Conservation (phyloP, 1,140 invertebrate species). For the Pectinophora gossypiella region DNA sequence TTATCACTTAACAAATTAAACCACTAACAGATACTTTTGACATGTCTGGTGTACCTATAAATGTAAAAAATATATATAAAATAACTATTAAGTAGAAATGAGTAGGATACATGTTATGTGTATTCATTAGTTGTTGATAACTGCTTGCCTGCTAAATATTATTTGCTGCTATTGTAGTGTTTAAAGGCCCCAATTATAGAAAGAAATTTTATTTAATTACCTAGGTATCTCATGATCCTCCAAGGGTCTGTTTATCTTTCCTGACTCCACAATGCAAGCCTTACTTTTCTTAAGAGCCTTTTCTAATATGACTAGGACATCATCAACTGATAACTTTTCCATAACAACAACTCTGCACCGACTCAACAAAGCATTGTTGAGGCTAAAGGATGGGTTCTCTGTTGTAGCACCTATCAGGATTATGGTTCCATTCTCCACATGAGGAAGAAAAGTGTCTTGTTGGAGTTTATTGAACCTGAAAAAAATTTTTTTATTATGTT, state of each 20-base stretch:
- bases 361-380: slow-evolving; percentile 88
- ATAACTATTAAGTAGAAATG: no score
- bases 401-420: slow-evolving; percentile 90
- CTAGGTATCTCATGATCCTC: slow-evolving; percentile 12
- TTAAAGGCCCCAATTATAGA: no score
- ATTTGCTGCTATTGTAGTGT: no score
- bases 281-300: slow-evolving; percentile 72
- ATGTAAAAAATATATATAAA: slow-evolving; percentile 30
- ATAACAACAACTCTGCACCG: slow-evolving; percentile 85
- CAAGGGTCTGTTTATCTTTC: slow-evolving; percentile 12
- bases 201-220: slow-evolving; percentile 7
- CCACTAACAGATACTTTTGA: no score
- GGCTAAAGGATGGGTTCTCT: slow-evolving; percentile 91
- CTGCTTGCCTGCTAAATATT: no score
- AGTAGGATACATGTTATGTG: no score
- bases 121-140: no score
- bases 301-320: slow-evolving; percentile 80
- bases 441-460: slow-evolving; percentile 87
- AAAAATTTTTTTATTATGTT: slow-evolving; percentile 8
- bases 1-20: no score
- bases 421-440: slow-evolving; percentile 89
- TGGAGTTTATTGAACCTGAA: slow-evolving; percentile 88
- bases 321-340: slow-evolving; percentile 79
- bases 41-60: no score
- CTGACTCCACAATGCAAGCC: slow-evolving; percentile 31